Evolutionary conservation across 2,113 vertebrate species (phyloP).

Genomic region (Dicaeum eximium): DNA sequence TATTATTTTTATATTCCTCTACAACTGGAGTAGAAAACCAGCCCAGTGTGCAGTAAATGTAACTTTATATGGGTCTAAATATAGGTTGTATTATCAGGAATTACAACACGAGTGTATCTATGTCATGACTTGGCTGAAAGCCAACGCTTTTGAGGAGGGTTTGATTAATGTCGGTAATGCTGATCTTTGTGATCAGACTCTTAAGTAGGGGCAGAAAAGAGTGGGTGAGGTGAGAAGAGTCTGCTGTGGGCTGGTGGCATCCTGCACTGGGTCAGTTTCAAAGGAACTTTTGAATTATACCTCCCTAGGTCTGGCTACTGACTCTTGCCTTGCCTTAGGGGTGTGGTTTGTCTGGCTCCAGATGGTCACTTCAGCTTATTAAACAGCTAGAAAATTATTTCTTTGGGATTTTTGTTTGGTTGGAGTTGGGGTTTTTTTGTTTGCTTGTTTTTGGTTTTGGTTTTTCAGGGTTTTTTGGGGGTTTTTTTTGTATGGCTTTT

Average conservation of each 20-base stretch:
- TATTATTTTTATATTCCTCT: background rate
- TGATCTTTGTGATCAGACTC: background rate
- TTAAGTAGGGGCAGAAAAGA: background rate
- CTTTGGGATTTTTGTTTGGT: background rate
- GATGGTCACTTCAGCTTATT: background rate
- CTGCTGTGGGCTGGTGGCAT: background rate
- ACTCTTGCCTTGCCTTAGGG: background rate
- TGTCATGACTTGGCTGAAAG: background rate
- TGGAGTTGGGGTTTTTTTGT: too few relatives aligned
- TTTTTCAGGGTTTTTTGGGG: too few relatives aligned
- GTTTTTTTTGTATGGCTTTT: background rate
- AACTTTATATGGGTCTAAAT: background rate
- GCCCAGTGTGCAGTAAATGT: background rate
- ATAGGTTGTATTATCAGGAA: background rate
- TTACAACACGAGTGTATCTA: background rate
- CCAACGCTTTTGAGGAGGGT: fast-evolving
- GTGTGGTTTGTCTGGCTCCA: background rate
- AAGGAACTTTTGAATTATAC: background rate
- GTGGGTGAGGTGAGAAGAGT: background rate
- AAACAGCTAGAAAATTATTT: background rate
- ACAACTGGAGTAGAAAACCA: background rate
- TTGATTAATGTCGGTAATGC: background rate
- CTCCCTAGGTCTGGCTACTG: background rate
- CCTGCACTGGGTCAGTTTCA: background rate
- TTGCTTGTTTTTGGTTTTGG: background rate